These are phyloP conservation scores for Virgularia gustaviana DNA, from an alignment of 92 coral and sea anemone genomes.

Conservation along the genomic window DNA sequence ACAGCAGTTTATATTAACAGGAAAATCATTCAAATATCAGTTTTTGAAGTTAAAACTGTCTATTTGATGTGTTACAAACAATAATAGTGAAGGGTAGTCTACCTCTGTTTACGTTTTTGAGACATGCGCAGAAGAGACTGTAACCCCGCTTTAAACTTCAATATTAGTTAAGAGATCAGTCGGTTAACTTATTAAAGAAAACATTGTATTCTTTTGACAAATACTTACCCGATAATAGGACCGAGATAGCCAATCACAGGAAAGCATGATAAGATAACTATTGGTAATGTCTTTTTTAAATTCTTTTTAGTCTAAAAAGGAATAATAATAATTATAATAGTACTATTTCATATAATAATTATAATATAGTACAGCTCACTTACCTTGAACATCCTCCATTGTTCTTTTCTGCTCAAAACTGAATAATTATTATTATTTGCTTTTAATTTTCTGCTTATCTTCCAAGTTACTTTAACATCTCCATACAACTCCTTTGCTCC, in stretches of 20 bases:
- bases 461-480: slow-evolving; percentile 78
- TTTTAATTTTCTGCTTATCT: slow-evolving; percentile 71
- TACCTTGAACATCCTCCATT: slow-evolving; percentile 79
- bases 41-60: too few relatives aligned
- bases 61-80: too few relatives aligned
- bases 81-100: too few relatives aligned
- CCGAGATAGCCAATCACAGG: slow-evolving; percentile 96
- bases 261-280: slow-evolving; percentile 57
- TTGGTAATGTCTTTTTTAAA: slow-evolving; percentile 79
- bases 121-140: too few relatives aligned
- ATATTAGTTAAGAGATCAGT: too few relatives aligned
- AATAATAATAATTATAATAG: not conserved
- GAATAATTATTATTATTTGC: slow-evolving; percentile 68
- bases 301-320: slow-evolving; percentile 67
- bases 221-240: slow-evolving; percentile 91
- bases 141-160: too few relatives aligned
- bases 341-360: not conserved
- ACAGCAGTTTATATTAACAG: too few relatives aligned
- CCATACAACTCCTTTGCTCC: slow-evolving; percentile 72
- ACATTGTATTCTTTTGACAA: not conserved
- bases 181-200: not conserved
- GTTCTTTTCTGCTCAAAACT: slow-evolving; percentile 66
- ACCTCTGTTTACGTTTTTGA: too few relatives aligned
- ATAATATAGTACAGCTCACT: too few relatives aligned
- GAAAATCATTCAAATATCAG: too few relatives aligned